Percentiles rank a stretch among this genome's conserved stretches.
Evolutionary conservation across 2,797 vertebrate genomes (phyloP).

Genomic region (Dryobates pubescens): DNA sequence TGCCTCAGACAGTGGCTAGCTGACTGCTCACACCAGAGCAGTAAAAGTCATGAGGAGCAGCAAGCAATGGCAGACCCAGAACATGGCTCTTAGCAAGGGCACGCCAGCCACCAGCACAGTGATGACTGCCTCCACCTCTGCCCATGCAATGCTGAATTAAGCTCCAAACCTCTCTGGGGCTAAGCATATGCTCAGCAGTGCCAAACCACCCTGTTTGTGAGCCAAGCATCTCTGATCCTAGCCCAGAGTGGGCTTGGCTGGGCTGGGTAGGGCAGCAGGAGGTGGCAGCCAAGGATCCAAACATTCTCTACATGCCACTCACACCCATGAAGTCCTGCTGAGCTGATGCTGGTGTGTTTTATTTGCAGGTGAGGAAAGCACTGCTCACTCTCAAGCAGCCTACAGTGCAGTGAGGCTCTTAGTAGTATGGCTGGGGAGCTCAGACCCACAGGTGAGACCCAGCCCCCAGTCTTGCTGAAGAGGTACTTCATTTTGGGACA

Average conservation of each 20-base stretch:
- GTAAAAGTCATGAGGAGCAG: neutral
- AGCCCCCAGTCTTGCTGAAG: accelerated
- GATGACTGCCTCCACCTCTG: neutral
- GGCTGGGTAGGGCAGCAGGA: neutral
- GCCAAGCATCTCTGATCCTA: neutral
- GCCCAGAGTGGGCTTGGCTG: neutral
- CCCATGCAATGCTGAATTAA: neutral
- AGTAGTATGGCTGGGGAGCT: accelerated
- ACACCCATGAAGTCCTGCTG: accelerated
- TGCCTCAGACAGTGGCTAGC: neutral
- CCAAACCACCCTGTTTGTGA: neutral
- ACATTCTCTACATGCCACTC: neutral
- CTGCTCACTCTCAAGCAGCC: neutral
- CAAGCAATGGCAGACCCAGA: neutral
- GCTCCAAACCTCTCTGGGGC: neutral
- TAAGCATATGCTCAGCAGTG: neutral
- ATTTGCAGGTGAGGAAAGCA: neutral
- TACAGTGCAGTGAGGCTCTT: accelerated
- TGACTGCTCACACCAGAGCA: neutral
- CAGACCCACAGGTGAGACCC: neutral
- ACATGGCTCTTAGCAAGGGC: accelerated
- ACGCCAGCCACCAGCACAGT: neutral
- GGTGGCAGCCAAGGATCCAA: neutral
- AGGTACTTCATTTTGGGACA: neutral
- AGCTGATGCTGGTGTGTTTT: neutral